Base-by-base conservation (phyloP, 2,113 vertebrate genomes). In the Saiga tatarica region DNA sequence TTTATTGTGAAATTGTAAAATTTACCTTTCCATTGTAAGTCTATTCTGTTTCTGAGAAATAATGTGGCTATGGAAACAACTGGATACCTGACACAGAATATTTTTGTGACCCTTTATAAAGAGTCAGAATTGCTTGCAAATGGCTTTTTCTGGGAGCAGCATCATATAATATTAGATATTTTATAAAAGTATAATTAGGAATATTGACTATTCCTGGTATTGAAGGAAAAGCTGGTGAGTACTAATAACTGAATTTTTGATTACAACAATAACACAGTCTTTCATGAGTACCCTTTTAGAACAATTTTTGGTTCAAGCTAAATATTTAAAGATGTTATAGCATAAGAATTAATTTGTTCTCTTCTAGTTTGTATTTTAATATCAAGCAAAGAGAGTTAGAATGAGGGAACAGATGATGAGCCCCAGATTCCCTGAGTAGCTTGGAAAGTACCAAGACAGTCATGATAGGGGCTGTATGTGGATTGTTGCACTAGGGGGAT, bases 1-100 rank as follows among this genome's bases (percentile, higher is more conserved):
- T 96, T 97, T 94, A 89, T 95, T 91, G 60, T 87, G 64, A 89
- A 95, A 42, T 36, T 84, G 23, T 78, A 84, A 92, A 79, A 57
- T 87, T 3, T 36, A 85, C 13, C 28, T 30, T 93, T 95, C 14
- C 28, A 5, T 79, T 87, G 21, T 86, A 86, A 92, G 12, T 71
- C 53, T 55, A 47, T 59, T n/a, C 52, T 85, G 33, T 94, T 94
- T 91, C 87, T 94, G 45, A 98, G 57, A 89, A 89, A 30, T 47
- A 84, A 2, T 76, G 74, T 89, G 47, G 14, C 74, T 93, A 39
- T 84, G 52, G 67, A 86, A 91, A 94, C 52, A 85, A 89, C 30
- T 62, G 2, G 33, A 50, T 67, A 17, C 74, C 81, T 87, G 23
- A 82, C 25, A 60, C 64, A 93, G 78, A 89, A 62, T 50, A 36